These are phyloP conservation scores for Lathronympha strigana DNA, from an alignment of 2,888 invertebrate genomes.

Conservation along the genomic window DNA sequence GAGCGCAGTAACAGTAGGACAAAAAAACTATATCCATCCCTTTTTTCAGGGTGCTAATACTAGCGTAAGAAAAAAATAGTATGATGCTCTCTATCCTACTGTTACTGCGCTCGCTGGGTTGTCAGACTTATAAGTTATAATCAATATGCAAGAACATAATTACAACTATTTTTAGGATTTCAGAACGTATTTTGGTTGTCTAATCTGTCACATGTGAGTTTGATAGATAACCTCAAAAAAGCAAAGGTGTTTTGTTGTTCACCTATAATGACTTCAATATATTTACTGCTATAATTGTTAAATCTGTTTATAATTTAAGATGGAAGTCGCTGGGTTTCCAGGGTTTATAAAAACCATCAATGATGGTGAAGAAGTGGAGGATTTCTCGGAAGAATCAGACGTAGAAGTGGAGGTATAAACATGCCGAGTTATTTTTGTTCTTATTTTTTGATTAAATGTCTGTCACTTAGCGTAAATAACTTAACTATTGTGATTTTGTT, in stretches of 20 bases:
- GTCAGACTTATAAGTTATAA: too few species aligned
- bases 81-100: too few species aligned
- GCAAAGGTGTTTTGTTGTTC: constrained; percentile 23
- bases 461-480: neutral
- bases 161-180: neutral
- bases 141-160: neutral
- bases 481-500: constrained; percentile 44
- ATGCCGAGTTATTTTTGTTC: constrained; percentile 34
- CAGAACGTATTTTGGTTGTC: neutral
- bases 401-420: constrained; percentile 89
- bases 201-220: constrained; percentile 53
- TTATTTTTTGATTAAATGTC: neutral
- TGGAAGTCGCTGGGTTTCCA: constrained; percentile 63
- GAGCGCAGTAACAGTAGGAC: too few species aligned
- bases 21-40: too few species aligned
- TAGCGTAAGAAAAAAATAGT: too few species aligned
- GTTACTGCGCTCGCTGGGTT: too few species aligned
- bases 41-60: too few species aligned
- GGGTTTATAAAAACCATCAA: constrained; percentile 93
- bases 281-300: constrained; percentile 43
- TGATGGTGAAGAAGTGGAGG: constrained; percentile 91
- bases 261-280: constrained; percentile 36
- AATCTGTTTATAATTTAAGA: constrained; percentile 50
- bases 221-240: constrained; percentile 62
- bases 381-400: constrained; percentile 92